Base-by-base conservation (phyloP, 2,888 invertebrate genomes). In the Cartodere bifasciata region DNA sequence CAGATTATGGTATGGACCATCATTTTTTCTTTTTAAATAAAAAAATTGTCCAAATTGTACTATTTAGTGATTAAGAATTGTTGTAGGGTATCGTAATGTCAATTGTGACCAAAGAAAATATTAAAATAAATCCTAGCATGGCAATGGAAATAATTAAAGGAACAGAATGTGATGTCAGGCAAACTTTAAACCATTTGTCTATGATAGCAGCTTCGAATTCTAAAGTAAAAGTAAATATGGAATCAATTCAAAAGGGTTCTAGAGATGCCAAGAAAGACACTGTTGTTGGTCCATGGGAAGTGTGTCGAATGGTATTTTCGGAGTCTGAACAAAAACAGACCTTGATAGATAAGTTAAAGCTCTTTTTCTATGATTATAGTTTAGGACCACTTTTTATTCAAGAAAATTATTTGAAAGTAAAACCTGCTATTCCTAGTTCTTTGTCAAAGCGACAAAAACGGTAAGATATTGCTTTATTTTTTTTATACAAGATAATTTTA, bases 281-380 rank as follows among this genome's bases (percentile, higher is more conserved):
- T 9, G 81, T 84, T 58, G 56, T 92, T 60, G 91, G 91, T 2
- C 88, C 91, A 0, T 97, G 94, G 85, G 94, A 95, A 42, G 91
- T 90, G 2, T 70, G 84, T 22, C 71, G 81, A 28, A 84, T 85
- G 58, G 90, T 95, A 9, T 94, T 98, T 56, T 77, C 78, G 0
- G 68, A 71, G 16, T 72, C 75, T 26, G 82, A 86, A 28, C 84
- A 85, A 48, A 78, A 78, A 51, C 65, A 56, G 0, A 86, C 86
- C 84, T 70, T 62, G 17, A 64, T 90, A 4, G 91, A 94, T 52
- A 90, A 83, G 57, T 75, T 79, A 32, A 84, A 86, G 53, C 65
- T 98, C 32, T 99, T 97, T 64, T 99, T 97, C 63, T 80, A 87
- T 50, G 98, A 99, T 65, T 99, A 98, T 63, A 88, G 80, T 49